Base-by-base conservation (phyloP, 2,797 vertebrate genomes). In the Crenuchus spilurus region DNA sequence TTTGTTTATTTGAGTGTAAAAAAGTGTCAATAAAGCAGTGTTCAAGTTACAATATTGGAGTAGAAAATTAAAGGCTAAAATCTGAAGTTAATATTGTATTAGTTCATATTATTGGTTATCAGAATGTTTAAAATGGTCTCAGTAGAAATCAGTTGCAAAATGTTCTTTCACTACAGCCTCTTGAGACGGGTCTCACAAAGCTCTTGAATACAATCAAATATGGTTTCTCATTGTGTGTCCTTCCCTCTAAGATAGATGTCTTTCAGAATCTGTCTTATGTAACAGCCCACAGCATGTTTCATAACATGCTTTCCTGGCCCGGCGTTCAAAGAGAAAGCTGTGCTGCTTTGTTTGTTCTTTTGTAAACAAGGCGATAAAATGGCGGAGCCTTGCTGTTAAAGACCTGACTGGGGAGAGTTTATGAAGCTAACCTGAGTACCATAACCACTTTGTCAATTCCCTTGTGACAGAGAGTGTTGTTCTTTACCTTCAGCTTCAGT, bases 331-430 rank as follows among this genome's bases (percentile, higher is more conserved):
- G 77, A 44, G 20, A 55, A 58, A 41, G 18, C 20, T 35, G 39
- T 11, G 28, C 37, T 49, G 48, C 37, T 51, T 39, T 72, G 37
- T 78, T 82, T 80, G 75, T 82, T 67, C 57, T 72, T 81, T 71
- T 70, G 64, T 82, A 80, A 84, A 81, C 82, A 83, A 78, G 69
- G 51, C 54, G 62, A 74, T 85, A 80, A 80, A 82, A 82, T 57
- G 60, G 70, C 11, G 18, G 71, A 41, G 26, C 68, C 41, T 75
- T 58, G 73, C 57, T 70, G 30, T 63, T 63, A 41, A 42, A 72
- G 65, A 80, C 74, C 41, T 55, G 63, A 75, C 69, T 71, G 75
- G n/a, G 2, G 31, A 33, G 49, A 52, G 60, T 74, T 78, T 49
- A 62, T 48, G 33, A 39, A 33, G 67, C 52, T 16, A 44, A 41